Percentiles rank a stretch among this genome's conserved stretches.
These are phyloP conservation scores for Cyclargus thomasi DNA, from an alignment of 1,140 invertebrate genomes.

Conservation along the genomic window DNA sequence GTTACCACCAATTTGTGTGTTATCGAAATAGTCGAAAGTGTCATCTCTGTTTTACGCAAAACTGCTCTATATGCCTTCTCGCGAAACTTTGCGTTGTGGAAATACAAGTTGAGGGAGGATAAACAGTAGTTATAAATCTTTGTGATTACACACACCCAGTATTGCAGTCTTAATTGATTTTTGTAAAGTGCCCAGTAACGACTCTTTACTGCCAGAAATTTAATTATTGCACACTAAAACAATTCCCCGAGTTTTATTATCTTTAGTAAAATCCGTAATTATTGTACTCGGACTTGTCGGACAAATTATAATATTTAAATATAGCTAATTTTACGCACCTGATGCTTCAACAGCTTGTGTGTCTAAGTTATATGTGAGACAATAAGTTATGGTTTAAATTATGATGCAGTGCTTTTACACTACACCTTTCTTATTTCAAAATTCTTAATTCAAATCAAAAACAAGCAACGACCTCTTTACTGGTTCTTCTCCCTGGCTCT, in stretches of 20 bases:
- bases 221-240: constrained; percentile 33
- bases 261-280: too few relatives aligned
- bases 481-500: not conserved
- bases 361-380: too few relatives aligned
- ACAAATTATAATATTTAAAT: too few relatives aligned
- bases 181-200: constrained; percentile 36
- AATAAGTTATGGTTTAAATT: too few relatives aligned
- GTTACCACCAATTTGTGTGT: too few relatives aligned
- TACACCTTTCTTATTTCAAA: not conserved
- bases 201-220: constrained; percentile 44
- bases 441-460: not conserved
- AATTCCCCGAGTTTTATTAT: constrained; percentile 13
- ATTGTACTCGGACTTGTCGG: too few relatives aligned
- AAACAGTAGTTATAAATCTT: not conserved
- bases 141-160: not conserved
- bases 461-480: not conserved
- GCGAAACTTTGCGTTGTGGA: too few relatives aligned
- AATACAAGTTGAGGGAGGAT: not conserved
- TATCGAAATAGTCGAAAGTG: too few relatives aligned
- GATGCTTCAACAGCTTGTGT: too few relatives aligned
- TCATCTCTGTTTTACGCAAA: too few relatives aligned
- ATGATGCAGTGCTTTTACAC: not conserved
- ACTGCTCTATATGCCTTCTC: too few relatives aligned
- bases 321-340: too few relatives aligned
- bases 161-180: constrained; percentile 37